Evolutionary conservation across 2,797 vertebrate species (phyloP).

Genomic region (Valencia hispanica): DNA sequence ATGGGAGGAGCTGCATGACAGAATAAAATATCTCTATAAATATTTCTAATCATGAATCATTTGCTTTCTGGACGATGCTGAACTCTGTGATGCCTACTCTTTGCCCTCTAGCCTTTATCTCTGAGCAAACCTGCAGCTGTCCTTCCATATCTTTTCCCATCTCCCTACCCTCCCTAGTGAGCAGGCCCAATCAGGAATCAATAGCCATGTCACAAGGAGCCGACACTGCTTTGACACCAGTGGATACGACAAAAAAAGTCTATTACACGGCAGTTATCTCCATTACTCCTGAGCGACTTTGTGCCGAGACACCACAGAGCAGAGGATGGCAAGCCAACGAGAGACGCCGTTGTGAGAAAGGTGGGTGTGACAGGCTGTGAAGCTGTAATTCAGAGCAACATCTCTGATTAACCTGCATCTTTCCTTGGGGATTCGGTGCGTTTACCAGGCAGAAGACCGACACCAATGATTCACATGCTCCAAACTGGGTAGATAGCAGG

Average conservation of each 20-base stretch:
- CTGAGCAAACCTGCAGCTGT: conserved; percentile 44
- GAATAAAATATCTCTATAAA: conserved; percentile 60
- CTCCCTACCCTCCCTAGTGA: conserved; percentile 53
- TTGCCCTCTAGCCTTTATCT: conserved; percentile 48
- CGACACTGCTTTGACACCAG: conserved; percentile 65
- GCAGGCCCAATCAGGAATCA: conserved; percentile 74
- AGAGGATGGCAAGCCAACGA: conserved; percentile 50
- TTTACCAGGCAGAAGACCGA: conserved; percentile 35
- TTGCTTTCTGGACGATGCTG: conserved; percentile 59
- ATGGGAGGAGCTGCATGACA: conserved; percentile 52
- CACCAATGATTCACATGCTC: conserved; percentile 18
- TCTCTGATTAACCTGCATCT: conserved; percentile 75
- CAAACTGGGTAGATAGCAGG: conserved; percentile 5
- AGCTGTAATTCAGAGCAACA: conserved; percentile 69
- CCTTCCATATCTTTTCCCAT: conserved; percentile 48
- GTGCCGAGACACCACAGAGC: conserved; percentile 39
- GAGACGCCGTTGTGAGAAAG: conserved; percentile 38
- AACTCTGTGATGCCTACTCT: conserved; percentile 22
- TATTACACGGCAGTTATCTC: conserved; percentile 75
- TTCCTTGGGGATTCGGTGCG: conserved; percentile 59
- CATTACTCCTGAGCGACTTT: conserved; percentile 63
- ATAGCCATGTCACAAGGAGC: conserved; percentile 73
- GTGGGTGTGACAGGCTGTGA: conserved; percentile 56
- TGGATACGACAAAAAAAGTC: conserved; percentile 73
- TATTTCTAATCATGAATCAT: conserved; percentile 74